phyloP scores from a whole-genome alignment of 1,140 invertebrate species.

The Ceratosolen fusciceps region DNA sequence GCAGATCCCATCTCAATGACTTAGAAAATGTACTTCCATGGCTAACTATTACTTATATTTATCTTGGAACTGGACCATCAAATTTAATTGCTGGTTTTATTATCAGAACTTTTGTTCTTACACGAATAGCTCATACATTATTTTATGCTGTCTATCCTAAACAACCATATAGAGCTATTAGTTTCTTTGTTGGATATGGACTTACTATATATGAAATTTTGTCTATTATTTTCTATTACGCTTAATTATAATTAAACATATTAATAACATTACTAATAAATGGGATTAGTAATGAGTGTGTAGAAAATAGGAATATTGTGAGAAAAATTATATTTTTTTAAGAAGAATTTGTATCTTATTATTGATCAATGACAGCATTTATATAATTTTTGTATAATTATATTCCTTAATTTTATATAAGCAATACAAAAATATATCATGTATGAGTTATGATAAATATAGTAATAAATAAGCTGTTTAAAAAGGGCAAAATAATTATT shows the following conservation, averaged over 20 bases:
- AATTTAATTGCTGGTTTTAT: slow-evolving; percentile 72
- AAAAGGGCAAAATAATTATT: too few species aligned
- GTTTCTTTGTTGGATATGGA: slow-evolving; percentile 70
- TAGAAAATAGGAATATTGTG: neutral
- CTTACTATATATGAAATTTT: slow-evolving; percentile 74
- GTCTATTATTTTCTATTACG: slow-evolving; percentile 62
- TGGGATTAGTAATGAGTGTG: too few species aligned
- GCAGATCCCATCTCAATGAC: slow-evolving; percentile 80
- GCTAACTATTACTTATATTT: slow-evolving; percentile 75
- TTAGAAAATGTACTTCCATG: slow-evolving; percentile 80
- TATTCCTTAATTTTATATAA: too few species aligned
- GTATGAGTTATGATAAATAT: too few species aligned
- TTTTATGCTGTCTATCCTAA: slow-evolving; percentile 73
- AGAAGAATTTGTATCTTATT: slow-evolving; percentile 48
- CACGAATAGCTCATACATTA: slow-evolving; percentile 75
- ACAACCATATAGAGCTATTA: slow-evolving; percentile 75
- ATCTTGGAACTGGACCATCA: slow-evolving; percentile 74
- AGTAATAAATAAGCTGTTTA: too few species aligned
- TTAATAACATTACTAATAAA: slow-evolving; percentile 26
- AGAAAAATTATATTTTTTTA: slow-evolving; percentile 33
- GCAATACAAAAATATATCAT: too few species aligned
- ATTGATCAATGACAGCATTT: too few species aligned
- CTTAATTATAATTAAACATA: slow-evolving; percentile 17
- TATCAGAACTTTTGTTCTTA: slow-evolving; percentile 74
- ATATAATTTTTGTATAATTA: too few species aligned